Evolutionary conservation across 2,113 vertebrate genomes (phyloP).

Genomic region (Notiomystis cincta): DNA sequence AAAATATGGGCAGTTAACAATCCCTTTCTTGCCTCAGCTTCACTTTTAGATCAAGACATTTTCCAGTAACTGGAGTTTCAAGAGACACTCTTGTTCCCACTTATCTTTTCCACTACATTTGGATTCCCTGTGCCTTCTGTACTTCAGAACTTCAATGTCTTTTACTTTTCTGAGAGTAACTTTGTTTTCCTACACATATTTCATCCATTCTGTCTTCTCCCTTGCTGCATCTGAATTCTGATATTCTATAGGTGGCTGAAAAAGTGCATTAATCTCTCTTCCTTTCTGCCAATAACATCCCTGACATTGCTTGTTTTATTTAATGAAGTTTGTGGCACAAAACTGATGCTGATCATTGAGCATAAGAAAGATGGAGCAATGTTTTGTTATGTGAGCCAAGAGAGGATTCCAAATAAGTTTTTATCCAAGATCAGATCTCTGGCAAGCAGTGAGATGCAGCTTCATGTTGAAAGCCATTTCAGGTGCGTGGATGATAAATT

Average conservation of each 20-base stretch:
- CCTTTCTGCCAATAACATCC: neutral
- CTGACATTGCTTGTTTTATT: neutral
- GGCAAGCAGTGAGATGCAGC: neutral
- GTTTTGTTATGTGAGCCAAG: neutral
- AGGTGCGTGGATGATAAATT: accelerated
- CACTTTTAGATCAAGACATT: neutral
- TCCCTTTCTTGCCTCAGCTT: neutral
- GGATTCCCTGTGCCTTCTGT: neutral
- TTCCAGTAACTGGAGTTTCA: neutral
- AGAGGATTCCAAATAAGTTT: neutral
- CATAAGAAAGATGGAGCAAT: neutral
- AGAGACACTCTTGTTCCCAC: neutral
- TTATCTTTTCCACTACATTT: neutral
- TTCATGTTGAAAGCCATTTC: neutral
- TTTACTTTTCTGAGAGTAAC: neutral
- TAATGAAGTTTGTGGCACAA: neutral
- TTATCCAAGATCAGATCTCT: conserved; percentile 1
- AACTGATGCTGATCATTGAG: neutral
- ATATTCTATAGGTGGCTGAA: neutral
- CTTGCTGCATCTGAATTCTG: neutral
- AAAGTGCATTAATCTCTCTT: neutral
- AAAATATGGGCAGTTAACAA: neutral
- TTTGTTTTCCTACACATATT: neutral
- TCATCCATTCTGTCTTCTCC: neutral
- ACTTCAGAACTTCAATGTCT: neutral